Base-by-base conservation (phyloP, 1,140 invertebrate genomes). In the Frieseomelitta varia region DNA sequence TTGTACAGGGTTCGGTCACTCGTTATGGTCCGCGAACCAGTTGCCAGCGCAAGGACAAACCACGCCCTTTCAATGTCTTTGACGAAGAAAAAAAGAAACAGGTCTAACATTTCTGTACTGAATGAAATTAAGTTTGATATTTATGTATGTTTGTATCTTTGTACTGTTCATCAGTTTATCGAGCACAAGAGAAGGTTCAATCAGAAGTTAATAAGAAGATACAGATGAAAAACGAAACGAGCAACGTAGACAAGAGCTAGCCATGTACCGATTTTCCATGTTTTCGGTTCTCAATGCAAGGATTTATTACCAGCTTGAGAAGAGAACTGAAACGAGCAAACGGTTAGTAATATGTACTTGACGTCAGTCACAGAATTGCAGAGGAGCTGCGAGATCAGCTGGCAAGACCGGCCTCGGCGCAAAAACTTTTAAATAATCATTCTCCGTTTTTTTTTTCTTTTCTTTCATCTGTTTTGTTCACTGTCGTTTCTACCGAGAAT, bases 281-380 rank as follows among this genome's bases (percentile, higher is more conserved):
- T 56, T 74, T 34, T 1, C 27, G 30, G 24, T 30, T 79, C 47
- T 27, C 58, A 56, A 63, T 51, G 63, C 11, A 34, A 63, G 56
- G 51, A 86, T 63, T 72, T 73, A 51, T 68, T 74, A 85, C 39
- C 12, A 51, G 47, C 15, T 77, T 21, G 34, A 34, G 58, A 51
- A 53, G 24, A 17, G 78, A 77, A 82, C 82, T 17, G 63, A 75
- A 65, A n/a, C 27, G 73, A 67, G 12, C 24, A 71, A 84, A 72
- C 47, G 27, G 58, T 69, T 58, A 82, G 79, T 86, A 30, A 30
- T 30, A 30, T 30, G 30, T 30, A 75, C 15, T 51, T 6, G 65
- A 61, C 51, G 83, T 79, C 79, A 39, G 11, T 0, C 27, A 30
- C 51, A 56, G 71, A 83, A 87, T 87, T 78, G 56, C 55, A 71